phyloP scores from a whole-genome alignment of 2,113 vertebrate species.

The Trinectes maculatus region DNA sequence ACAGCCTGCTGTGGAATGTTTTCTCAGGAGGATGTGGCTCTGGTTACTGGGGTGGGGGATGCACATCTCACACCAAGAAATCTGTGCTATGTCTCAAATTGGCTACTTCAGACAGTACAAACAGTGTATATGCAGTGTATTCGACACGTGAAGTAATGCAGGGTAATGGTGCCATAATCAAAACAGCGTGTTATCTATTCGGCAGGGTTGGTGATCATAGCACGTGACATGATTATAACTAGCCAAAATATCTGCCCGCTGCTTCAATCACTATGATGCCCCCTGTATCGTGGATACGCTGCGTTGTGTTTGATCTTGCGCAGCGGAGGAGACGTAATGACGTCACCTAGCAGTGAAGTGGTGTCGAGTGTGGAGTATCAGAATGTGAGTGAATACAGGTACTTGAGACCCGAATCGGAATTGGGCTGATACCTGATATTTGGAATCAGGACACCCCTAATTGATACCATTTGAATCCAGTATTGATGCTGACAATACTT shows the following conservation, averaged over 20 bases:
- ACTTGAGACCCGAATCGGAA: too few relatives aligned
- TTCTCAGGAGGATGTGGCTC: conserved; percentile 63
- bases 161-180: not conserved
- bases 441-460: too few relatives aligned
- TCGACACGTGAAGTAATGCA: too few relatives aligned
- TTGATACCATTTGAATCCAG: too few relatives aligned
- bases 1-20: conserved; percentile 73
- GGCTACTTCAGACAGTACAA: too few relatives aligned
- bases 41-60: conserved; percentile 47
- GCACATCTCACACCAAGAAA: conserved; percentile 56
- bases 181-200: not conserved
- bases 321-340: too few relatives aligned
- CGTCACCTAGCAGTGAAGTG: too few relatives aligned
- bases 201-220: not conserved
- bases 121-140: not conserved
- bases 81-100: conserved; percentile 21
- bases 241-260: not conserved
- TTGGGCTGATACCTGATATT: too few relatives aligned
- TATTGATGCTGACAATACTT: not conserved
- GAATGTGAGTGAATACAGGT: too few relatives aligned
- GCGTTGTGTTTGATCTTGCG: too few relatives aligned
- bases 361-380: too few relatives aligned
- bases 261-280: not conserved
- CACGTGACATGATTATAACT: not conserved
- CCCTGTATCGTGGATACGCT: not conserved